phyloP scores from a whole-genome alignment of 2,888 invertebrate species.

The Coelinius sp. region DNA sequence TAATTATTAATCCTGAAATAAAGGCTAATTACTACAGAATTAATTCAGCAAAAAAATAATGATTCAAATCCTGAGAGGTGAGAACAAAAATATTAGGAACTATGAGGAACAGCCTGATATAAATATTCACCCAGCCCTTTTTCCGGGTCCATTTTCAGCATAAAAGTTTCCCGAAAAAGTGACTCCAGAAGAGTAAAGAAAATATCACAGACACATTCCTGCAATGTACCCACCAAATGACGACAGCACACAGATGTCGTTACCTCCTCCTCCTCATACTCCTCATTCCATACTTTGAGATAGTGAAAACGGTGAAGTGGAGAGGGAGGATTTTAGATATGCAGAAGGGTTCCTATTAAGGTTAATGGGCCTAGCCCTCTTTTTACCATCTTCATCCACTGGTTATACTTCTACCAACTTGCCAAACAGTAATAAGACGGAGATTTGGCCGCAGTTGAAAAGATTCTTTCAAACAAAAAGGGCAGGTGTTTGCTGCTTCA shows the following conservation, averaged over 20 bases:
- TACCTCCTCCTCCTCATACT: background rate
- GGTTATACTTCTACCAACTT: slow-evolving; percentile 37
- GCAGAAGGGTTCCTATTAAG: slow-evolving; percentile 38
- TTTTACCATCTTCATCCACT: slow-evolving; percentile 30
- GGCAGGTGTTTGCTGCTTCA: slow-evolving; percentile 25
- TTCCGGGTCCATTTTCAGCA: slow-evolving; percentile 1
- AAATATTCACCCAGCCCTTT: slow-evolving; percentile 13
- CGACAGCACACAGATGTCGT: background rate
- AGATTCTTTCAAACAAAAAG: slow-evolving; percentile 15
- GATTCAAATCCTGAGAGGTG: too few relatives aligned
- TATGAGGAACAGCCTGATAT: background rate
- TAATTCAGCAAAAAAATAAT: too few relatives aligned
- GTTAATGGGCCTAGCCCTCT: slow-evolving; percentile 40
- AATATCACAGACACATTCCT: slow-evolving; percentile 1
- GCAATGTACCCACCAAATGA: background rate
- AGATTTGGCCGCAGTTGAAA: slow-evolving; percentile 41
- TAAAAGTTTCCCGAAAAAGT: background rate
- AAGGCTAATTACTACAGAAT: too few relatives aligned
- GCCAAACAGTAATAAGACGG: slow-evolving; percentile 21
- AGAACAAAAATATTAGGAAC: too few relatives aligned
- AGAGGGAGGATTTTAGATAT: slow-evolving; percentile 3
- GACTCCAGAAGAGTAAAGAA: background rate
- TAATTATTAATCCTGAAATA: too few relatives aligned
- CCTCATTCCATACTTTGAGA: background rate
- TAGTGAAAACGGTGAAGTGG: background rate